These are phyloP conservation scores for Notothenia rossii DNA, from an alignment of 2,113 vertebrate genomes.

Conservation along the genomic window DNA sequence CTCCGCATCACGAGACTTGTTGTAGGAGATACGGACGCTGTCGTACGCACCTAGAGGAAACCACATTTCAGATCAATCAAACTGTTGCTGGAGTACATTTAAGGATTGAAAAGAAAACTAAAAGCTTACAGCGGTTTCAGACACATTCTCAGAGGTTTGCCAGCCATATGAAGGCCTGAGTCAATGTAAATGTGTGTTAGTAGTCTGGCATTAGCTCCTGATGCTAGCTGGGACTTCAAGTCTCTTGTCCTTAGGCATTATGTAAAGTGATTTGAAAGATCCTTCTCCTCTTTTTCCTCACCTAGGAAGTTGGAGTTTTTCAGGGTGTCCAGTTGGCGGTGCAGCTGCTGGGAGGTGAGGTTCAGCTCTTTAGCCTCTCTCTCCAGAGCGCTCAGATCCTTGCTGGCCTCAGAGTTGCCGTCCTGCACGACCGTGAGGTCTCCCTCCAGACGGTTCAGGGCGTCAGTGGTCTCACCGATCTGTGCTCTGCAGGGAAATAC, in stretches of 20 bases:
- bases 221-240: too few species aligned
- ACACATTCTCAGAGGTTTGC: too few species aligned
- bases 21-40: constrained; percentile 89
- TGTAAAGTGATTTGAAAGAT: too few species aligned
- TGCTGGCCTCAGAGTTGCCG: constrained; percentile 92
- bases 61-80: neutral
- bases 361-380: constrained; percentile 90
- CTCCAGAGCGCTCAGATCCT: constrained; percentile 88
- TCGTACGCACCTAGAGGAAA: constrained; percentile 90
- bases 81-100: neutral
- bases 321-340: constrained; percentile 88
- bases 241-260: too few species aligned
- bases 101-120: neutral
- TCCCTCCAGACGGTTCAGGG: constrained; percentile 90
- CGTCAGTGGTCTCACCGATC: constrained; percentile 90
- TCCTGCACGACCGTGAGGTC: constrained; percentile 91
- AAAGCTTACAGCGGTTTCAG: too few species aligned
- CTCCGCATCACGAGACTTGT: constrained; percentile 88
- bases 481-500: constrained; percentile 78
- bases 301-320: constrained; percentile 97
- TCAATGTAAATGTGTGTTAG: too few species aligned
- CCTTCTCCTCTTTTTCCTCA: constrained; percentile 63
- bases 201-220: too few species aligned
- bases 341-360: constrained; percentile 89
- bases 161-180: too few species aligned